These are phyloP conservation scores for Cyphomyrus plagiostoma DNA, from an alignment of 2,113 vertebrate species.

Conservation along the genomic window DNA sequence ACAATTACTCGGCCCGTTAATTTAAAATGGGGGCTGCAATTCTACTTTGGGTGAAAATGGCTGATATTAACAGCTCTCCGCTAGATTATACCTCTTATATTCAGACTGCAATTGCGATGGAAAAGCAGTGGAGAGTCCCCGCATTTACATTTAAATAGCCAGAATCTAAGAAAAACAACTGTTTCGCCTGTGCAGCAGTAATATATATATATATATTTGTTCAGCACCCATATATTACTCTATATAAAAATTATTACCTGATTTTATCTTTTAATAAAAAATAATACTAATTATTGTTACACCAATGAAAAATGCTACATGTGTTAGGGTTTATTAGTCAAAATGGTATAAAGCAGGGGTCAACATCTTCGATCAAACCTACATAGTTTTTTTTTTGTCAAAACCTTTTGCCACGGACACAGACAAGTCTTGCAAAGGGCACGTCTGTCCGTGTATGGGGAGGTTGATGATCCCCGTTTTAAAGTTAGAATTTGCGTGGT, in stretches of 20 bases:
- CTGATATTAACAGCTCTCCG: slow-evolving; percentile 27
- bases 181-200: background rate
- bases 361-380: background rate
- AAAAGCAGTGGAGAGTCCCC: slow-evolving; percentile 21
- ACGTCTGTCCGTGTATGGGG: background rate
- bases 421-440: background rate
- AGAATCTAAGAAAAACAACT: slow-evolving; percentile 14
- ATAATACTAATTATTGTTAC: background rate
- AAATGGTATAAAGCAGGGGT: background rate
- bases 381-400: background rate
- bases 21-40: slow-evolving; percentile 25
- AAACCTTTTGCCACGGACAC: background rate
- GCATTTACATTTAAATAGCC: slow-evolving; percentile 29
- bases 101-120: background rate
- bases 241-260: background rate
- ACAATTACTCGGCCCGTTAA: slow-evolving; percentile 22
- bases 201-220: background rate
- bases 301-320: background rate
- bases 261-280: background rate
- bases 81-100: slow-evolving; percentile 24
- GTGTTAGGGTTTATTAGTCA: background rate
- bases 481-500: background rate
- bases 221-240: background rate
- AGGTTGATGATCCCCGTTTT: background rate
- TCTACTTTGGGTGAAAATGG: slow-evolving; percentile 10